These are phyloP conservation scores for Ptiloglossa arizonensis DNA, from an alignment of 1,140 invertebrate species.

Conservation along the genomic window DNA sequence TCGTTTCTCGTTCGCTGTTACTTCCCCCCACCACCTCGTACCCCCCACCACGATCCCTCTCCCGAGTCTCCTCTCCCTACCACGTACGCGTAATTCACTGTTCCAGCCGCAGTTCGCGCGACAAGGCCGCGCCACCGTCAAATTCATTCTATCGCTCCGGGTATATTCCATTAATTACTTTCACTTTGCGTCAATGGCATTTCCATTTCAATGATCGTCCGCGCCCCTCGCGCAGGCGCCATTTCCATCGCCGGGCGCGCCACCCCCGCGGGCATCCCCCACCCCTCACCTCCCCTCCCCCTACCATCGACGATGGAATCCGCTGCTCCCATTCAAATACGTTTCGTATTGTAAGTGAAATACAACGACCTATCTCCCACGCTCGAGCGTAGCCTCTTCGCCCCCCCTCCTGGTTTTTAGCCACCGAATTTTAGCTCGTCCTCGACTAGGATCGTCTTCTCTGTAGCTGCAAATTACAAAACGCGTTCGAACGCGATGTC, in stretches of 20 bases:
- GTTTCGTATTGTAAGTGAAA: slow-evolving; percentile 62
- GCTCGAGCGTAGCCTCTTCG: slow-evolving; percentile 15
- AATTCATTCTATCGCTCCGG: slow-evolving; percentile 65
- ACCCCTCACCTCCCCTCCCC: too few relatives aligned
- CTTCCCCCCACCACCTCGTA: too few relatives aligned
- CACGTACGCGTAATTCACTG: slow-evolving; percentile 35
- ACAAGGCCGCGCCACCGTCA: slow-evolving; percentile 61
- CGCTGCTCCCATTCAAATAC: slow-evolving; percentile 56
- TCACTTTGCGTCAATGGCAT: slow-evolving; percentile 72
- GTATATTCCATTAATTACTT: slow-evolving; percentile 72
- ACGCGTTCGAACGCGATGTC: too few relatives aligned
- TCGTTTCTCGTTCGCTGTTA: slow-evolving; percentile 1
- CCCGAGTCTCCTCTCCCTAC: background rate
- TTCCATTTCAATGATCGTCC: slow-evolving; percentile 70
- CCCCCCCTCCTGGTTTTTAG: background rate
- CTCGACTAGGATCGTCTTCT: too few relatives aligned
- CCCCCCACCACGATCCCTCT: too few relatives aligned
- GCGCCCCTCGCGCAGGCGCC: slow-evolving; percentile 37
- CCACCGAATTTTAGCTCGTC: too few relatives aligned
- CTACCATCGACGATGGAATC: too few relatives aligned
- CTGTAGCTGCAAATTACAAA: too few relatives aligned
- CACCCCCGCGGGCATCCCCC: slow-evolving; percentile 19
- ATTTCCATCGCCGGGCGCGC: slow-evolving; percentile 33
- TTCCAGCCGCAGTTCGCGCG: slow-evolving; percentile 38
- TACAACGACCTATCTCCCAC: slow-evolving; percentile 48